These are phyloP conservation scores for Myotis davidii DNA, from an alignment of 2,113 vertebrate species.

Conservation along the genomic window DNA sequence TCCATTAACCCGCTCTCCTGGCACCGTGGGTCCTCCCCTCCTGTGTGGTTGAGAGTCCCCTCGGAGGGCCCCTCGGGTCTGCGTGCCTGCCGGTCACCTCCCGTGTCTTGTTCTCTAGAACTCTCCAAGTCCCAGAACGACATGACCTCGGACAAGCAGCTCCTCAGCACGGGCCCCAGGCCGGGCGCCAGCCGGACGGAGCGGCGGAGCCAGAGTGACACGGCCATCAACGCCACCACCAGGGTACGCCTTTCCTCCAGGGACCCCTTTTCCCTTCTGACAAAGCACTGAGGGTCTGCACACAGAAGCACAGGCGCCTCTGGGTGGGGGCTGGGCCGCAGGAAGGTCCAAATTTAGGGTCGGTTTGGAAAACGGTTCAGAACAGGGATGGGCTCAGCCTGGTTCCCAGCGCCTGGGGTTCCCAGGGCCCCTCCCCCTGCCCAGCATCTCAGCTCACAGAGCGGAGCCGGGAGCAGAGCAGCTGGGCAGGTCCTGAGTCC, in stretches of 20 bases:
- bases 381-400: neutral
- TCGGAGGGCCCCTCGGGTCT: neutral
- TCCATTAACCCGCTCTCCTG: fast-evolving
- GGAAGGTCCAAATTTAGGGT: neutral
- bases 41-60: neutral
- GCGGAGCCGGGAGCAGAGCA: neutral
- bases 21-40: neutral
- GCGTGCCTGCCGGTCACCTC: neutral
- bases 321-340: neutral
- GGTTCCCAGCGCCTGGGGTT: neutral
- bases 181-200: conserved; percentile 65
- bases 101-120: conserved; percentile 83
- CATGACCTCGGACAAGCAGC: conserved; percentile 84
- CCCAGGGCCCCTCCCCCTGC: no score
- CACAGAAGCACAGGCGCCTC: fast-evolving
- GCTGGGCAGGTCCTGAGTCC: neutral
- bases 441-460: neutral
- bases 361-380: neutral
- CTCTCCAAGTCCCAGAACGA: conserved; percentile 94
- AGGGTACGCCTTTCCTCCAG: conserved; percentile 77
- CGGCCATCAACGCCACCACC: conserved; percentile 87
- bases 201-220: conserved; percentile 93
- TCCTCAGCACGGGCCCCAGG: conserved; percentile 80
- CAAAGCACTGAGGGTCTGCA: neutral
- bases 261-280: neutral